Percentiles rank a stretch among this genome's conserved stretches.
Evolutionary conservation across 2,888 invertebrate genomes (phyloP).

Genomic region (Cantharis rufa): DNA sequence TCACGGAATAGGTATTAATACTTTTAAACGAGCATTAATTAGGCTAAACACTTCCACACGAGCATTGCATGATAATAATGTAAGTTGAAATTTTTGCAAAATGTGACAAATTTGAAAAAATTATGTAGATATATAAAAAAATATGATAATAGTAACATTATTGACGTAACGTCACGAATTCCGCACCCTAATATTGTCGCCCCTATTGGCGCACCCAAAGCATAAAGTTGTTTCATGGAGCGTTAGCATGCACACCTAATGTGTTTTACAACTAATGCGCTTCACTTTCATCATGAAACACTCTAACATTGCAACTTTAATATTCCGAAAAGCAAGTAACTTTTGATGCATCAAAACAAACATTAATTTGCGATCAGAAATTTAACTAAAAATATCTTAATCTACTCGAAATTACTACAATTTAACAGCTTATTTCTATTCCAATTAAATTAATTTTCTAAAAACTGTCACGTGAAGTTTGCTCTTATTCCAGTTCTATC

Average conservation of each 20-base stretch:
- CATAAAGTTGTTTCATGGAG: slow-evolving; percentile 16
- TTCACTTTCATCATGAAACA: not conserved
- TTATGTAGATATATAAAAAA: not conserved
- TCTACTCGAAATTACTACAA: not conserved
- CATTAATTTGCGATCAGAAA: not conserved
- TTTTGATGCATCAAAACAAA: not conserved
- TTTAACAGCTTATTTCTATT: not conserved
- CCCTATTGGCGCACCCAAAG: slow-evolving; percentile 22
- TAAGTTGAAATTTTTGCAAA: not conserved
- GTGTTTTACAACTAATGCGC: slow-evolving; percentile 4
- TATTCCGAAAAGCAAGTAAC: not conserved
- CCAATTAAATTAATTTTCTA: not conserved
- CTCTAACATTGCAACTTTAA: not conserved
- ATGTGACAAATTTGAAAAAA: not conserved
- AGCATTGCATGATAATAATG: not conserved
- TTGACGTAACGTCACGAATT: slow-evolving; percentile 23
- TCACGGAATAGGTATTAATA: not conserved
- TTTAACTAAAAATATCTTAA: not conserved
- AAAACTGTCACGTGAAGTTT: not conserved
- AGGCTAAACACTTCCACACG: not conserved
- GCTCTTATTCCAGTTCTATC: not conserved
- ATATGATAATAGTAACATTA: slow-evolving; percentile 16
- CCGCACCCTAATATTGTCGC: slow-evolving; percentile 28
- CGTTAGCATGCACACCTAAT: slow-evolving; percentile 7
- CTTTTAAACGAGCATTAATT: not conserved